Evolutionary conservation across 1,140 invertebrate species (phyloP).

Genomic region (Laupala kohalensis): DNA sequence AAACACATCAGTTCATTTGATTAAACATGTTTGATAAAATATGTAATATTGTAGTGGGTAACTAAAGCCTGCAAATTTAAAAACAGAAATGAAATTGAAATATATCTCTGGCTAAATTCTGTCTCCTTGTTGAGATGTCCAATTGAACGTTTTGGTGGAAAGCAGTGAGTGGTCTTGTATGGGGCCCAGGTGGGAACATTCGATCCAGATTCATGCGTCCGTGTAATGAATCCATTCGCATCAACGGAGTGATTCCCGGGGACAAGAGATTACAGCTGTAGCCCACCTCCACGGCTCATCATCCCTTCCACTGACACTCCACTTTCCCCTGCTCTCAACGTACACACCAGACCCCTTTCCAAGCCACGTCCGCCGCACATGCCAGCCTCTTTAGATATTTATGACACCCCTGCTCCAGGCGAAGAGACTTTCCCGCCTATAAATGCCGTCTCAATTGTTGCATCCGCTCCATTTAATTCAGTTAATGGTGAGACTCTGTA

Average conservation of each 20-base stretch:
- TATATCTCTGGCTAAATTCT: too few species aligned
- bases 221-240: neutral
- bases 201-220: neutral
- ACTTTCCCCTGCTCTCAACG: neutral
- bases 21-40: too few species aligned
- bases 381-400: neutral
- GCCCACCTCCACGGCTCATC: too few species aligned
- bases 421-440: neutral
- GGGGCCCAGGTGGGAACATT: neutral
- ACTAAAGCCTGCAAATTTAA: too few species aligned
- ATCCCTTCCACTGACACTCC: too few species aligned
- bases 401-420: neutral
- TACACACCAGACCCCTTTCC: neutral
- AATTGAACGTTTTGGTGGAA: too few species aligned
- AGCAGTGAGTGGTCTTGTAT: too few species aligned
- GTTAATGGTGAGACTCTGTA: neutral
- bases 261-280: neutral
- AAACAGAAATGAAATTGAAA: too few species aligned
- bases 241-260: neutral
- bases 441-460: neutral
- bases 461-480: neutral
- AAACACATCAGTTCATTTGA: too few species aligned
- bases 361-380: too few species aligned
- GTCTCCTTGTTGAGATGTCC: too few species aligned
- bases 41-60: too few species aligned